Percentiles rank a stretch among this genome's conserved stretches.
Evolutionary conservation across 2,888 invertebrate genomes (phyloP).

Genomic region (Ectemnius cavifrons): DNA sequence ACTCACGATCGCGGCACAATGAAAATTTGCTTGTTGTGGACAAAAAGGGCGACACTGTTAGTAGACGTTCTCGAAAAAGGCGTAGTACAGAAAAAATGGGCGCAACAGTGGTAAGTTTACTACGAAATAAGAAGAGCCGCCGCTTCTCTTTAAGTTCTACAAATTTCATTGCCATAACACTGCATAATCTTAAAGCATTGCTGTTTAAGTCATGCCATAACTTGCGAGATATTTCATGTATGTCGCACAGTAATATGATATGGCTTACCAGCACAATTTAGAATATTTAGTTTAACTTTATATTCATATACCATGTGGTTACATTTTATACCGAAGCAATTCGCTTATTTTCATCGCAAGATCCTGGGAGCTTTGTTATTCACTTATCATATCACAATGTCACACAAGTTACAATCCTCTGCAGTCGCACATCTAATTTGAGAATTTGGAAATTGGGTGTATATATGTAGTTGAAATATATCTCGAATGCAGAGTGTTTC

Average conservation of each 20-base stretch:
- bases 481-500: conserved; percentile 25
- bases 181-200: not conserved
- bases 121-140: not conserved
- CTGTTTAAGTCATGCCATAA: too few relatives aligned
- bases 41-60: conserved; percentile 77
- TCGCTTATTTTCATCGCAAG: conserved; percentile 20
- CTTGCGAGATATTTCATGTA: too few relatives aligned
- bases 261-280: too few relatives aligned
- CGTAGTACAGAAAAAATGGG: conserved; percentile 82
- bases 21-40: conserved; percentile 73
- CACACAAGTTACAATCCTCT: conserved; percentile 20
- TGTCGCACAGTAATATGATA: too few relatives aligned
- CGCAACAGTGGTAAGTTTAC: conserved; percentile 80
- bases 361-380: conserved; percentile 28
- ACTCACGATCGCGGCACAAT: conserved; percentile 71
- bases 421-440: not conserved
- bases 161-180: not conserved
- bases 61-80: conserved; percentile 80
- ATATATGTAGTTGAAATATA: not conserved
- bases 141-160: not conserved
- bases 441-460: not conserved
- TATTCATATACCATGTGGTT: not conserved
- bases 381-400: conserved; percentile 19
- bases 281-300: too few relatives aligned
- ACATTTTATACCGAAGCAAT: not conserved